Conservation (phyloP, 2,888 invertebrate genomes). For the Eupithecia pulchellata region DNA sequence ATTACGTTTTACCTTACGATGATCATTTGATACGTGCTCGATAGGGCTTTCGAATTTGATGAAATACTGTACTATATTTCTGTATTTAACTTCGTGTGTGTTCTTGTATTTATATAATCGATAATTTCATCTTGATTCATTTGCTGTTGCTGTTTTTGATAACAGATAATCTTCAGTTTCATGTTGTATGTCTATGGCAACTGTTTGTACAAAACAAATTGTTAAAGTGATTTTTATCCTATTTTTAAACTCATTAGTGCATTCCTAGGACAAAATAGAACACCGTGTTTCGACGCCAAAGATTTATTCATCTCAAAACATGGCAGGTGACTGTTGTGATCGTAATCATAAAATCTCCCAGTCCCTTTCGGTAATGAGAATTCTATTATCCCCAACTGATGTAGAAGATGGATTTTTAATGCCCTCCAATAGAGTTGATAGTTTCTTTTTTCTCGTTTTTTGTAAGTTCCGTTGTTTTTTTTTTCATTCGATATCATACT, state of each 20-base stretch:
- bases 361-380: slow-evolving; percentile 61
- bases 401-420: slow-evolving; percentile 74
- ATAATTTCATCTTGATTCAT: slow-evolving; percentile 1
- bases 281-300: slow-evolving; percentile 1
- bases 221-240: background rate
- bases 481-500: slow-evolving; percentile 19
- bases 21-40: slow-evolving; percentile 14
- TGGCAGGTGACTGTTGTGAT: slow-evolving; percentile 41
- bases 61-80: slow-evolving; percentile 13
- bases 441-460: slow-evolving; percentile 44
- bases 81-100: slow-evolving; percentile 7
- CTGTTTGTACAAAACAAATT: background rate
- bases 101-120: background rate
- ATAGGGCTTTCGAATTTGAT: slow-evolving; percentile 23
- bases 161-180: background rate
- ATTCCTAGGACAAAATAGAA: slow-evolving; percentile 1
- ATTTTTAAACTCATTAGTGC: background rate
- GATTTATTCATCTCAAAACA: slow-evolving; percentile 23
- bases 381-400: slow-evolving; percentile 10
- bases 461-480: slow-evolving; percentile 35
- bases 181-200: background rate
- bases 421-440: slow-evolving; percentile 47
- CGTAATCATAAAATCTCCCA: slow-evolving; percentile 41
- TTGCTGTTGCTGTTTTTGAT: background rate
- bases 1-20: slow-evolving; percentile 19